phyloP scores from a whole-genome alignment of 2,797 vertebrate genomes.

The Eurystomus glaucurus region DNA sequence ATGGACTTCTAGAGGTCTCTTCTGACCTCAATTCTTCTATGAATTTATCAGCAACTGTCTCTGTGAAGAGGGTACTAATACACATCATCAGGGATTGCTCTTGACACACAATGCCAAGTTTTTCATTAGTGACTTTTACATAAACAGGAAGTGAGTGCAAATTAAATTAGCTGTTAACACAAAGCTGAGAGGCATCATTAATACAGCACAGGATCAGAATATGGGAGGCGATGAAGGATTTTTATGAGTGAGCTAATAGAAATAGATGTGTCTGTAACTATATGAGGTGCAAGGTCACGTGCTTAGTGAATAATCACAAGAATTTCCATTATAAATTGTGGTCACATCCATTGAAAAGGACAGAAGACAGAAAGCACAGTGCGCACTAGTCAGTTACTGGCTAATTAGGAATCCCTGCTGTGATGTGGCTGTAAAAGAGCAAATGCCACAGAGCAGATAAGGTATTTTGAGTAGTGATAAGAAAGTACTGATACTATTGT shows the following conservation, averaged over 20 bases:
- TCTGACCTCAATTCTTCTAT: background rate
- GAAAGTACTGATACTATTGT: background rate
- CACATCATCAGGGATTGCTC: background rate
- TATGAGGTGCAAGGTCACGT: background rate
- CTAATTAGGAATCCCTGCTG: background rate
- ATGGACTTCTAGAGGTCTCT: background rate
- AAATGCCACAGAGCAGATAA: background rate
- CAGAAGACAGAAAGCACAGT: background rate
- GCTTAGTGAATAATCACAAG: background rate
- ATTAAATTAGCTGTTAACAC: slow-evolving; percentile 57
- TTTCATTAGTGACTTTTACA: slow-evolving; percentile 35
- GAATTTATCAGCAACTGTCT: background rate
- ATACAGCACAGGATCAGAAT: background rate
- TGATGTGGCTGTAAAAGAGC: background rate
- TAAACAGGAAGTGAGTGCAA: slow-evolving; percentile 39
- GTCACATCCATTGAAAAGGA: background rate
- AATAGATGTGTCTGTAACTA: background rate
- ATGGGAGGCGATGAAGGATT: background rate
- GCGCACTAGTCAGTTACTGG: background rate
- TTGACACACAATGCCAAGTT: background rate
- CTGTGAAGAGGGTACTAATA: background rate
- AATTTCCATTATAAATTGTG: background rate
- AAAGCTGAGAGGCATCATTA: slow-evolving; percentile 25
- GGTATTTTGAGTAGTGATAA: background rate
- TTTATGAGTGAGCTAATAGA: background rate